phyloP scores from a whole-genome alignment of 2,888 invertebrate species.

The Ypsolopha sequella region DNA sequence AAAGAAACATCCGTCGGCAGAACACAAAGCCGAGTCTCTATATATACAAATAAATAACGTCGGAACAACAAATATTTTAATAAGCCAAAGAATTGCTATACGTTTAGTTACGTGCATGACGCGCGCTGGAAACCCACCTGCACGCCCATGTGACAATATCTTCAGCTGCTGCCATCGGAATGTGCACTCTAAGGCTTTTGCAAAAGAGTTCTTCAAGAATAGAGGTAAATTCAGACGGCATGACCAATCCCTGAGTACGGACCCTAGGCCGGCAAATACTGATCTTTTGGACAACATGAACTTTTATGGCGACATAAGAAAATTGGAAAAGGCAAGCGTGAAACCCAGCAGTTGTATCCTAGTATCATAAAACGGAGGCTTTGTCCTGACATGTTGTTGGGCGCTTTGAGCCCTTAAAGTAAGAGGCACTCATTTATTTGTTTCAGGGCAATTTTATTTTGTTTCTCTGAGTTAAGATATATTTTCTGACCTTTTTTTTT shows the following conservation, averaged over 20 bases:
- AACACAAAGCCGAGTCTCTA: conserved; percentile 47
- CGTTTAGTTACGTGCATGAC: conserved; percentile 54
- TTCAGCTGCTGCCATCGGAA: background rate
- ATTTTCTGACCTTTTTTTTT: too few relatives aligned
- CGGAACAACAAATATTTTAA: conserved; percentile 70
- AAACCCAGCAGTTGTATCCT: conserved; percentile 54
- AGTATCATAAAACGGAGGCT: conserved; percentile 27
- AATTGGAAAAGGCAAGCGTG: conserved; percentile 61
- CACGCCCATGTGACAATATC: conserved; percentile 17
- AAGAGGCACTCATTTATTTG: too few relatives aligned
- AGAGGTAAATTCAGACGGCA: conserved; percentile 41
- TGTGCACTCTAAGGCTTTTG: background rate
- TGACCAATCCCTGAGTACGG: conserved; percentile 50
- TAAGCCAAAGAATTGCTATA: conserved; percentile 63
- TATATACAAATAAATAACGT: conserved; percentile 66
- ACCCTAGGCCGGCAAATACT: conserved; percentile 38
- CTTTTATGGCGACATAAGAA: conserved; percentile 54
- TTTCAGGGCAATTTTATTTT: too few relatives aligned
- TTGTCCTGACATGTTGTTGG: conserved; percentile 15
- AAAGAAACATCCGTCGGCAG: conserved; percentile 39
- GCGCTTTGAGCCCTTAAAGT: too few relatives aligned
- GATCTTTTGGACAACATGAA: conserved; percentile 53
- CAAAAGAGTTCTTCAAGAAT: background rate
- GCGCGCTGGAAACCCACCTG: conserved; percentile 39
- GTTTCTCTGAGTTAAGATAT: too few relatives aligned